phyloP scores from a whole-genome alignment of 1,140 invertebrate genomes.

The Melipona quadrifasciata region DNA sequence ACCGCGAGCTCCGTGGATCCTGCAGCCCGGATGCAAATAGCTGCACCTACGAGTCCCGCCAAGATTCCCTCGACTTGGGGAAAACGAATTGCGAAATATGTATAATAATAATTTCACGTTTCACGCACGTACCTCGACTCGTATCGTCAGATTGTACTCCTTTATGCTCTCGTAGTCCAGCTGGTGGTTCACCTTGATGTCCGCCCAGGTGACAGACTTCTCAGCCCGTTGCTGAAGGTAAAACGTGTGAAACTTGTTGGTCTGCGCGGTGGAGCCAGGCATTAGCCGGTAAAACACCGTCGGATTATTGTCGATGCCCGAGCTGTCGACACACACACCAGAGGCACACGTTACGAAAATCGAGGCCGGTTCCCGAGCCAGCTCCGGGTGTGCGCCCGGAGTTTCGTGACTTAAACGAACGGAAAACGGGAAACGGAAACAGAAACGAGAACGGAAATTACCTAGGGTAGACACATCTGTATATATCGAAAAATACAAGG shows the following conservation, averaged over 20 bases:
- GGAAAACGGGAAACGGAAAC: constrained; percentile 72
- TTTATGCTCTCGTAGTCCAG: constrained; percentile 97
- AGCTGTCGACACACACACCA: constrained; percentile 85
- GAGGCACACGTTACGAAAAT: constrained; percentile 50
- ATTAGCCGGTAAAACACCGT: constrained; percentile 97
- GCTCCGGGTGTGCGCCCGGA: constrained; percentile 38
- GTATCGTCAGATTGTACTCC: constrained; percentile 97
- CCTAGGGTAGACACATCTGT: constrained; percentile 48
- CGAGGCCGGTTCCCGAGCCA: not conserved
- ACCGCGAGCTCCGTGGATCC: not conserved
- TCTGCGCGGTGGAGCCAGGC: constrained; percentile 96
- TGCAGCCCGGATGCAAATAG: no score
- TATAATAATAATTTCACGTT: not conserved
- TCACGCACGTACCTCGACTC: constrained; percentile 91
- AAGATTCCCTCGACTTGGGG: no score
- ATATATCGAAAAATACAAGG: constrained; percentile 46
- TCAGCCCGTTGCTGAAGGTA: constrained; percentile 96
- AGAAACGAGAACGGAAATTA: constrained; percentile 79
- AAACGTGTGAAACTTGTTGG: constrained; percentile 97
- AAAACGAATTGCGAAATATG: not conserved
- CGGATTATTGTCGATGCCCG: constrained; percentile 97
- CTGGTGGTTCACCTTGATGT: constrained; percentile 97
- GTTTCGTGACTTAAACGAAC: constrained; percentile 60
- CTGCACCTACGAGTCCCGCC: not conserved
- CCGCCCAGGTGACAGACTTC: constrained; percentile 95